phyloP scores from a whole-genome alignment of 1,140 invertebrate genomes.

The Conus betulinus region DNA sequence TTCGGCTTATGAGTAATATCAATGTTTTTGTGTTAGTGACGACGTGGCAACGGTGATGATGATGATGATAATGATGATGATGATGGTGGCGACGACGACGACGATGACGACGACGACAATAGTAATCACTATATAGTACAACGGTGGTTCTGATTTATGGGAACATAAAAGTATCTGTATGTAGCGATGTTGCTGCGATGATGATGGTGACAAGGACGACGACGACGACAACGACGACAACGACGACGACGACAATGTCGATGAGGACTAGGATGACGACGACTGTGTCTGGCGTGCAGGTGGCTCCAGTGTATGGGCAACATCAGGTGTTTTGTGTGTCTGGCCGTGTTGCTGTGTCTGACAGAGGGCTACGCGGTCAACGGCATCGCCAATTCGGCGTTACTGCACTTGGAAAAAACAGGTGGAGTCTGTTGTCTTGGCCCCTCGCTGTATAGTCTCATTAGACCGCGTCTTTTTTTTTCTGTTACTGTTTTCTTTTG shows the following conservation, averaged over 20 bases:
- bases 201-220: too few species aligned
- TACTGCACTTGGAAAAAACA: slow-evolving; percentile 55
- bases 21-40: too few species aligned
- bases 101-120: too few species aligned
- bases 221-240: too few species aligned
- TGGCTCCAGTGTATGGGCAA: slow-evolving; percentile 21
- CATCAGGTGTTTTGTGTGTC: slow-evolving; percentile 49
- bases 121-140: not conserved
- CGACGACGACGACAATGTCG: not conserved
- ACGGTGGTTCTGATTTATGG: not conserved
- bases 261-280: not conserved
- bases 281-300: not conserved
- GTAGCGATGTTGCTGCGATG: too few species aligned
- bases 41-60: too few species aligned
- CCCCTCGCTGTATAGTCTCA: too few species aligned
- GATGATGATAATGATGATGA: too few species aligned
- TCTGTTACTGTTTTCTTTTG: not conserved
- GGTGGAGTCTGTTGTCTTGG: not conserved
- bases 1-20: not conserved
- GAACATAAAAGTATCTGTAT: not conserved
- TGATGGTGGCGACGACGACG: too few species aligned
- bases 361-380: slow-evolving; percentile 60
- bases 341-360: slow-evolving; percentile 53
- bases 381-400: slow-evolving; percentile 54
- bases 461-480: too few species aligned